Conservation (phyloP, 2,797 vertebrate species). For the Thalassophryne amazonica region DNA sequence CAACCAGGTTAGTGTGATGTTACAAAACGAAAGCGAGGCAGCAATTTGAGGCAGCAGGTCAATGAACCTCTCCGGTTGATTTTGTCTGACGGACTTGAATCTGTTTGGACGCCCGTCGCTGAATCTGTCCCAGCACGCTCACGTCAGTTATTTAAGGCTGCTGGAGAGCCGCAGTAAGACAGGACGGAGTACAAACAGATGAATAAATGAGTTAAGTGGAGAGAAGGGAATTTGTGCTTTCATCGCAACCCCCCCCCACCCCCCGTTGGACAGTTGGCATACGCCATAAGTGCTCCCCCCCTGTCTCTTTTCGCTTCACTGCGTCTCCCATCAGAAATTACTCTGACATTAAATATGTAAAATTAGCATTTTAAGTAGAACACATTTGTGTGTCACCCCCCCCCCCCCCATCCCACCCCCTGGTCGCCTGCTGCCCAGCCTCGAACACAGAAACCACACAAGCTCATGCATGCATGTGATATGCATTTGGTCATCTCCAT, state of each 20-base stretch:
- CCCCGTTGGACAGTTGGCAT: conserved; percentile 55
- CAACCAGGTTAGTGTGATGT: not conserved
- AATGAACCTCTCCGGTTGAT: conserved; percentile 8
- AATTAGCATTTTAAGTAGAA: conserved; percentile 83
- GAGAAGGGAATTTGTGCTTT: conserved; percentile 66
- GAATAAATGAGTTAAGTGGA: conserved; percentile 74
- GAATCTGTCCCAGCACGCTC: conserved; percentile 32
- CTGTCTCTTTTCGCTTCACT: conserved; percentile 47
- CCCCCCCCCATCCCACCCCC: conserved; percentile 44
- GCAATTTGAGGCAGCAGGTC: conserved; percentile 37
- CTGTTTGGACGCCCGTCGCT: conserved; percentile 14
- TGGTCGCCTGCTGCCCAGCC: conserved; percentile 56
- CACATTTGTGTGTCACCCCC: conserved; percentile 70
- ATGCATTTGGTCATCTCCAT: conserved; percentile 89
- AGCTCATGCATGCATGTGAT: conserved; percentile 87
- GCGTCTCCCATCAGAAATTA: conserved; percentile 66
- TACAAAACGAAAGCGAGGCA: not conserved
- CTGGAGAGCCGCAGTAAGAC: conserved; percentile 23
- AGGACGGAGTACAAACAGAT: conserved; percentile 54
- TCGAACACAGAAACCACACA: conserved; percentile 68
- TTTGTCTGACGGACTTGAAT: conserved; percentile 7
- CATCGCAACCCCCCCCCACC: conserved; percentile 1
- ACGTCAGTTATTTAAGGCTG: conserved; percentile 48
- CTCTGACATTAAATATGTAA: conserved; percentile 82
- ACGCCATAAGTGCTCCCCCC: conserved; percentile 60